Percentiles rank a stretch among this genome's conserved stretches.
phyloP scores from a whole-genome alignment of 2,113 vertebrate species.

The Sturnira hondurensis region DNA sequence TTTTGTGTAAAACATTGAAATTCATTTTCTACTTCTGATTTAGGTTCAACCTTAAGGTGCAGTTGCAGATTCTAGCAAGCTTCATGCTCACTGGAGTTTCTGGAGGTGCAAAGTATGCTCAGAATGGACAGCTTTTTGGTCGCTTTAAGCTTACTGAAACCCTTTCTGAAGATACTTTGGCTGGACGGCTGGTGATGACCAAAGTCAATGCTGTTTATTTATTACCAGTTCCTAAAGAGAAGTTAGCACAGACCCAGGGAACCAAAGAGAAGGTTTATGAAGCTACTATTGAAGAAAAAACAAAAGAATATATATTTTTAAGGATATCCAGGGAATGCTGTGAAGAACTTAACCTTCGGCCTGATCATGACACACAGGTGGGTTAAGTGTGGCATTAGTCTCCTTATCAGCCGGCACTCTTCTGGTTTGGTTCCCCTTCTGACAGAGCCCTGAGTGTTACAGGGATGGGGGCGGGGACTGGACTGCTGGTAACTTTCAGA shows the following conservation, averaged over 20 bases:
- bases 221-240: slow-evolving; percentile 91
- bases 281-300: slow-evolving; percentile 98
- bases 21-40: slow-evolving; percentile 64
- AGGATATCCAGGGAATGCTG: slow-evolving; percentile 97
- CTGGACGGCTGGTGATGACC: slow-evolving; percentile 98
- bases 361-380: slow-evolving; percentile 96
- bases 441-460: background rate
- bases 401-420: background rate
- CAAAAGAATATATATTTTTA: slow-evolving; percentile 99
- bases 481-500: background rate
- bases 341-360: slow-evolving; percentile 90
- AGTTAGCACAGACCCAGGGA: slow-evolving; percentile 87
- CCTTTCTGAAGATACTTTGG: slow-evolving; percentile 98
- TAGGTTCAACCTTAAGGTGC: slow-evolving; percentile 99
- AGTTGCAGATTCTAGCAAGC: slow-evolving; percentile 96
- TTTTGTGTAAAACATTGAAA: slow-evolving; percentile 35
- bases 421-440: background rate
- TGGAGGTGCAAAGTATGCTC: slow-evolving; percentile 97
- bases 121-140: slow-evolving; percentile 97
- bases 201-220: slow-evolving; percentile 98
- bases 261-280: slow-evolving; percentile 98
- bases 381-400: background rate
- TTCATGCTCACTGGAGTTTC: slow-evolving; percentile 99
- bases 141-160: slow-evolving; percentile 98
- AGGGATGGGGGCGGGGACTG: background rate